phyloP scores from a whole-genome alignment of 2,888 invertebrate genomes.

The Sepioteuthis lessoniana region DNA sequence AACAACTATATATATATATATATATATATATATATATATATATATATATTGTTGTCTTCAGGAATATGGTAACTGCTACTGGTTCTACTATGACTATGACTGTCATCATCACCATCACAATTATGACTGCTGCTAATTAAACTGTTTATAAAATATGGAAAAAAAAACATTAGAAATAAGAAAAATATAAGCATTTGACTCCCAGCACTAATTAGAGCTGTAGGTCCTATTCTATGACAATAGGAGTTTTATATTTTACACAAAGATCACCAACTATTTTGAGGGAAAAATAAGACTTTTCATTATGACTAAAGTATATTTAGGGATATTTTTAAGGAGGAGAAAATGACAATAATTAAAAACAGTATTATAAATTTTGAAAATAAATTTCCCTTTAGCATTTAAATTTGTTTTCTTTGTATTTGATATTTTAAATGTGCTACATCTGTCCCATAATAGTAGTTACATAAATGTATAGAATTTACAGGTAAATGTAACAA shows the following conservation, averaged over 20 bases:
- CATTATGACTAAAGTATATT: background rate
- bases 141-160: background rate
- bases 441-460: too few species aligned
- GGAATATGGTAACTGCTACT: background rate
- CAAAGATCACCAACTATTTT: background rate
- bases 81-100: background rate
- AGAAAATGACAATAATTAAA: background rate
- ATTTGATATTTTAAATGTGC: background rate
- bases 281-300: background rate
- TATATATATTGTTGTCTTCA: background rate
- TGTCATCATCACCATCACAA: background rate
- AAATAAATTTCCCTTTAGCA: conserved; percentile 11
- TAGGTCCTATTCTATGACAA: background rate
- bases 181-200: conserved; percentile 20
- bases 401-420: background rate
- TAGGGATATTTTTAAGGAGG: background rate
- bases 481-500: background rate
- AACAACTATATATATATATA: background rate
- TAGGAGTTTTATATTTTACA: background rate
- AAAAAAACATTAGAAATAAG: background rate
- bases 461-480: too few species aligned
- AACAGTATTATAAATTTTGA: background rate
- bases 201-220: background rate
- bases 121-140: background rate
- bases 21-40: background rate